Conservation (phyloP, 1,140 invertebrate species). For the Oryzaephilus surinamensis region DNA sequence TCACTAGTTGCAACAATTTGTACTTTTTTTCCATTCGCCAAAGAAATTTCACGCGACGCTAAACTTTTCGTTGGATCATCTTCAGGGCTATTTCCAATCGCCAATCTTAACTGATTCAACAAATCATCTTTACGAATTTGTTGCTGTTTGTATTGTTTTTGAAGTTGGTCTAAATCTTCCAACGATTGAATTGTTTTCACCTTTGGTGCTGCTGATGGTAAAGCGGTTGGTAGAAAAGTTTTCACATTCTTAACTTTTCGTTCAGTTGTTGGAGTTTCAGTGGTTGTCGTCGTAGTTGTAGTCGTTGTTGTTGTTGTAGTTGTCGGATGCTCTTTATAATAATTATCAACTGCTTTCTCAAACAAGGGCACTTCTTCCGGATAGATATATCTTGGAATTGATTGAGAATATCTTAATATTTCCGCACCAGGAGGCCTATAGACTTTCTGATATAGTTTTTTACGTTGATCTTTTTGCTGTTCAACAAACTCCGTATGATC, state of each 20-base stretch:
- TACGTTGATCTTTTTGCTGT: conserved; percentile 42
- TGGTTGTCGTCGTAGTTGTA: conserved; percentile 29
- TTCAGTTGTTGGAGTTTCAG: conserved; percentile 28
- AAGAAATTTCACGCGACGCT: conserved; percentile 57
- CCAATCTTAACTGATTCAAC: conserved; percentile 58
- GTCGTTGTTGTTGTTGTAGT: conserved; percentile 38
- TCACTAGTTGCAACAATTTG: conserved; percentile 57
- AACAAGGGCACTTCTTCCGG: conserved; percentile 38
- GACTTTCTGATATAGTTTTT: conserved; percentile 36
- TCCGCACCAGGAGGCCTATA: conserved; percentile 25
- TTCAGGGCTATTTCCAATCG: conserved; percentile 52
- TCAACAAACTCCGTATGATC: conserved; percentile 50
- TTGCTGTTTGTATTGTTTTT: conserved; percentile 32
- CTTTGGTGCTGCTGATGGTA: conserved; percentile 18
- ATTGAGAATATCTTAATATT: conserved; percentile 16
- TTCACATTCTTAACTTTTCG: conserved; percentile 1
- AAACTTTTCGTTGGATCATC: conserved; percentile 54
- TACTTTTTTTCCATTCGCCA: conserved; percentile 63
- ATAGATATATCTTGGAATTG: conserved; percentile 31
- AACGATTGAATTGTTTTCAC: conserved; percentile 28
- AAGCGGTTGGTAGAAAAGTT: conserved; percentile 23
- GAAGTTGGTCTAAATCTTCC: conserved; percentile 30
- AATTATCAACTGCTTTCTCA: conserved; percentile 38
- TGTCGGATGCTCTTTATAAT: conserved; percentile 41
- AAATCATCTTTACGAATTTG: conserved; percentile 46